These are phyloP conservation scores for Brachionus paranguensis DNA, from an alignment of 1,140 invertebrate species.

Conservation along the genomic window DNA sequence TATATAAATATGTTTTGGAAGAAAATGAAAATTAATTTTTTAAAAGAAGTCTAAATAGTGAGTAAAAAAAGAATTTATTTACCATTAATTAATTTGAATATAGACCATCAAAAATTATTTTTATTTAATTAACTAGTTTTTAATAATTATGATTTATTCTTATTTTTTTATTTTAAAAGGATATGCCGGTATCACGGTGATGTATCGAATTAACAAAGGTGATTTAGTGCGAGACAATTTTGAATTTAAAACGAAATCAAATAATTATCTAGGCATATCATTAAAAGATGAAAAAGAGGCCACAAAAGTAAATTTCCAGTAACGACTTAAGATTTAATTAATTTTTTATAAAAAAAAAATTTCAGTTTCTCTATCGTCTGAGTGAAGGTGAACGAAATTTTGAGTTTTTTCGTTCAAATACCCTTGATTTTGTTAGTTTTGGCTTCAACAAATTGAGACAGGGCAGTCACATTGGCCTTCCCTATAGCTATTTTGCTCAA, in stretches of 20 bases:
- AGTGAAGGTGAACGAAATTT: not conserved
- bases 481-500: conserved; percentile 22
- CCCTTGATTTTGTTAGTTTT: conserved; percentile 28
- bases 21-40: no score
- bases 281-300: not conserved
- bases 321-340: not conserved
- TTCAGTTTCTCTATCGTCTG: not conserved
- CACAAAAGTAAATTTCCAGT: not conserved
- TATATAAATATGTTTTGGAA: no score
- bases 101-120: no score
- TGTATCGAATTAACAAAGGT: not conserved
- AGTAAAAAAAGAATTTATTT: no score
- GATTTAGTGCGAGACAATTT: not conserved
- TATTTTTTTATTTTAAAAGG: not conserved
- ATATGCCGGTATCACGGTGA: not conserved
- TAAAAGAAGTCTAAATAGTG: no score
- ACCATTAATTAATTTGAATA: no score
- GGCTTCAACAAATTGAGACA: conserved; percentile 16
- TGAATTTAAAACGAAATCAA: not conserved
- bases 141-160: no score
- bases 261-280: not conserved
- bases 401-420: conserved; percentile 20
- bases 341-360: no score
- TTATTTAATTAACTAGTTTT: no score
- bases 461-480: conserved; percentile 8